A percentile compares a stretch with the other conserved stretches of the same genome.
Evolutionary conservation across 2,797 vertebrate genomes (phyloP).

Genomic region (Argya squamiceps): DNA sequence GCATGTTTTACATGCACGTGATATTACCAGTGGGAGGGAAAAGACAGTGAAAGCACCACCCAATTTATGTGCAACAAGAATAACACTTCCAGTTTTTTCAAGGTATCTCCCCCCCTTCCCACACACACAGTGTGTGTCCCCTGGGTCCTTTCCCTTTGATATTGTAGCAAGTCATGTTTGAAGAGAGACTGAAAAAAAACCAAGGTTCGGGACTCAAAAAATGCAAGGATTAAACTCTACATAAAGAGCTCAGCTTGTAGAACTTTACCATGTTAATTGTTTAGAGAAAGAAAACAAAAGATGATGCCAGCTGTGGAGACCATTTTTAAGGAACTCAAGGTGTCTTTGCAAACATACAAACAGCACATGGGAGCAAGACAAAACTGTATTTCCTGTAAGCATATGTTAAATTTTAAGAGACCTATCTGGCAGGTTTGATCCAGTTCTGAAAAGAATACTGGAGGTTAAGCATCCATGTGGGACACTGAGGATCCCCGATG

Average conservation of each 20-base stretch:
- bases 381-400: conserved; percentile 22
- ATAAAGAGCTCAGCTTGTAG: background rate
- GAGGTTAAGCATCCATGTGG: background rate
- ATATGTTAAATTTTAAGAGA: background rate
- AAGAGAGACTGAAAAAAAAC: background rate
- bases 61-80: conserved; percentile 61
- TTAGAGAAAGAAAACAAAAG: conserved; percentile 29
- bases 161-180: background rate
- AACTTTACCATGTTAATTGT: background rate
- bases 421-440: background rate
- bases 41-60: conserved; percentile 55
- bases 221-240: background rate
- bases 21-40: background rate
- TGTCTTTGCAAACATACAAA: background rate
- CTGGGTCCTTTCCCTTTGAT: background rate
- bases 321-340: conserved; percentile 13
- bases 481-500: background rate
- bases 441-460: background rate
- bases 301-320: conserved; percentile 2
- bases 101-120: background rate
- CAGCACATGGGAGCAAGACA: conserved; percentile 40
- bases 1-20: conserved; percentile 49
- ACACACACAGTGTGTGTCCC: background rate
- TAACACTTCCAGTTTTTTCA: conserved; percentile 69
- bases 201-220: background rate